Conservation (phyloP, 2,888 invertebrate genomes). For the Charanyca ferruginea region DNA sequence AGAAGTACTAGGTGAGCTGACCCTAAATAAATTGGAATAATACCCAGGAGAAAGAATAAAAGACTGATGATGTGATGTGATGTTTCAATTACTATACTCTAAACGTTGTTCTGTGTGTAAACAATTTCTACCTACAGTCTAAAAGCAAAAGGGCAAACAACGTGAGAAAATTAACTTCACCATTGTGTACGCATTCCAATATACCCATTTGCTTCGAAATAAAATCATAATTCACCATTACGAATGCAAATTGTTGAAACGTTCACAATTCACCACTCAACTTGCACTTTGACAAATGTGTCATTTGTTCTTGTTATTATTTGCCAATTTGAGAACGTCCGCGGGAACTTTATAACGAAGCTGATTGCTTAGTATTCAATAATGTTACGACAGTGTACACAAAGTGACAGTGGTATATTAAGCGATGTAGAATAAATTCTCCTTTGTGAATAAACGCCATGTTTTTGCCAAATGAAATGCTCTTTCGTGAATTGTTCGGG, state of each 20-base stretch:
- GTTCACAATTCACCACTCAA: constrained; percentile 26
- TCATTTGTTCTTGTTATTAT: constrained; percentile 46
- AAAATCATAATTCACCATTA: constrained; percentile 31
- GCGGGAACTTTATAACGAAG: constrained; percentile 39
- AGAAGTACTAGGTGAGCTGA: no score
- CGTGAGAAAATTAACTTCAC: constrained; percentile 13
- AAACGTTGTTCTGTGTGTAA: no score
- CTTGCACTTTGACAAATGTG: constrained; percentile 40
- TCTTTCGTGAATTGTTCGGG: constrained; percentile 49
- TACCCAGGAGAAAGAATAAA: no score
- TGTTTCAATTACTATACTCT: no score
- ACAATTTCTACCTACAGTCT: background rate
- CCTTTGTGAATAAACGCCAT: constrained; percentile 38
- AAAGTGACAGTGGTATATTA: constrained; percentile 27
- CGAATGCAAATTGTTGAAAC: constrained; percentile 27
- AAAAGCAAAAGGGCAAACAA: constrained; percentile 7
- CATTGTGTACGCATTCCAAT: constrained; percentile 28
- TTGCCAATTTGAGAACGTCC: constrained; percentile 35
- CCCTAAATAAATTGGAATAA: no score
- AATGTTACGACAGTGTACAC: constrained; percentile 21
- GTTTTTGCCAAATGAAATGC: constrained; percentile 53
- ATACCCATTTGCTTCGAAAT: constrained; percentile 22
- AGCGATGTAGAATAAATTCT: constrained; percentile 24
- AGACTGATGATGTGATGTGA: no score
- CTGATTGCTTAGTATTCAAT: constrained; percentile 23